Conservation (phyloP, 2,113 vertebrate species). For the Sialia sialis region DNA sequence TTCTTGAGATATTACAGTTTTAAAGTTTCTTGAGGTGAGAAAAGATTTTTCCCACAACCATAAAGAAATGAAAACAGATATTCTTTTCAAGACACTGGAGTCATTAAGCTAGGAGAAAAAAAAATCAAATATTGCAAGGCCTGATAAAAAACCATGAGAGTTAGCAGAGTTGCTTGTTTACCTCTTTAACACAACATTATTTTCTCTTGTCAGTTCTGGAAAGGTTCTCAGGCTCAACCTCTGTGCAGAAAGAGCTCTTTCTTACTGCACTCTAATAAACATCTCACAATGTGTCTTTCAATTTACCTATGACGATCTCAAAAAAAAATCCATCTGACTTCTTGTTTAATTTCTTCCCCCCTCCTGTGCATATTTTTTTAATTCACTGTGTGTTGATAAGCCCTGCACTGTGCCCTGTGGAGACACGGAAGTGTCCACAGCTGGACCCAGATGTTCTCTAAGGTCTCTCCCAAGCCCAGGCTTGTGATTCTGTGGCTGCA, state of each 20-base stretch:
- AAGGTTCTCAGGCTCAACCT: background rate
- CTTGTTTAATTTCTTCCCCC: background rate
- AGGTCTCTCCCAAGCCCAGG: background rate
- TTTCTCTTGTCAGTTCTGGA: background rate
- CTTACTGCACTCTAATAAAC: background rate
- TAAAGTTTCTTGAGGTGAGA: background rate
- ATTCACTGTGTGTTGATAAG: background rate
- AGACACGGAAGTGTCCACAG: background rate
- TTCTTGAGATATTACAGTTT: background rate
- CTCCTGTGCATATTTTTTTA: background rate
- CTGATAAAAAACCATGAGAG: background rate
- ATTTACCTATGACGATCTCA: background rate
- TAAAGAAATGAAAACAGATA: conserved; percentile 14
- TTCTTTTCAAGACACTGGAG: background rate
- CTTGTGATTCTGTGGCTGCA: background rate
- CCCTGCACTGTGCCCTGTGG: background rate
- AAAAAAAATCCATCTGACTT: background rate
- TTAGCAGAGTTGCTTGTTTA: background rate
- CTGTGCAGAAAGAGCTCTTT: background rate
- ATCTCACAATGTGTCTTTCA: background rate
- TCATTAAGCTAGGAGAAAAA: background rate
- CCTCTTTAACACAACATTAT: background rate
- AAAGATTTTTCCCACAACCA: conserved; percentile 18
- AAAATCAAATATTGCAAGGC: background rate
- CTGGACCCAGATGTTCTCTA: background rate